Percentiles rank a stretch among this genome's conserved stretches.
phyloP scores from a whole-genome alignment of 2,888 invertebrate genomes.

The Nezara viridula region DNA sequence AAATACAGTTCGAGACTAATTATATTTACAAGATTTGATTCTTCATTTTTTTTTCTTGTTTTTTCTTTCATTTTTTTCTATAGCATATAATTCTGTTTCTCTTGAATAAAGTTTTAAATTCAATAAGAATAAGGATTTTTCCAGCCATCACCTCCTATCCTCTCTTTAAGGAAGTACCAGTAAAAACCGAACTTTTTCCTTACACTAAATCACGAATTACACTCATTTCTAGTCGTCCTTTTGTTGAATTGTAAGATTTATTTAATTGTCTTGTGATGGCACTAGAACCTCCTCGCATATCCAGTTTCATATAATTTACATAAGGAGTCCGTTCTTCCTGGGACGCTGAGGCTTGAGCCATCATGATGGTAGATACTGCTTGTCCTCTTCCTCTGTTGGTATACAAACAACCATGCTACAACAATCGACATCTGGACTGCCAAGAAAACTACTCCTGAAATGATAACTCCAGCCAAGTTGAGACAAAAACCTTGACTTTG shows the following conservation, averaged over 20 bases:
- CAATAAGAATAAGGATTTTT: slow-evolving; percentile 48
- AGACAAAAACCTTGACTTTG: slow-evolving; percentile 73
- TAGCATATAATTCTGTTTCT: slow-evolving; percentile 30
- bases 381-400: slow-evolving; percentile 75
- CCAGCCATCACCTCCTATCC: slow-evolving; percentile 54
- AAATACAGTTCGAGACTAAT: slow-evolving; percentile 51
- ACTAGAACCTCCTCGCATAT: slow-evolving; percentile 76
- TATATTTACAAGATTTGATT: slow-evolving; percentile 60
- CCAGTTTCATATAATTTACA: slow-evolving; percentile 91
- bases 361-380: slow-evolving; percentile 72
- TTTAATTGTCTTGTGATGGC: slow-evolving; percentile 61
- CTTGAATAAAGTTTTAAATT: slow-evolving; percentile 18
- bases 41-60: slow-evolving; percentile 48
- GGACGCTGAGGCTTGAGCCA: slow-evolving; percentile 76
- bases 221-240: slow-evolving; percentile 48
- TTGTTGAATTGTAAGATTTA: slow-evolving; percentile 38
- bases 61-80: not conserved
- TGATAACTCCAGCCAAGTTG: slow-evolving; percentile 84
- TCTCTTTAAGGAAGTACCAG: slow-evolving; percentile 59
- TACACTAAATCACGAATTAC: slow-evolving; percentile 58
- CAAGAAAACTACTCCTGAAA: slow-evolving; percentile 88
- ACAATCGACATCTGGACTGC: slow-evolving; percentile 89
- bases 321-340: slow-evolving; percentile 79
- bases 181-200: slow-evolving; percentile 59
- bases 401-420: slow-evolving; percentile 89